Base-by-base conservation (phyloP, 2,888 invertebrate genomes). In the Phalangium opilio region DNA sequence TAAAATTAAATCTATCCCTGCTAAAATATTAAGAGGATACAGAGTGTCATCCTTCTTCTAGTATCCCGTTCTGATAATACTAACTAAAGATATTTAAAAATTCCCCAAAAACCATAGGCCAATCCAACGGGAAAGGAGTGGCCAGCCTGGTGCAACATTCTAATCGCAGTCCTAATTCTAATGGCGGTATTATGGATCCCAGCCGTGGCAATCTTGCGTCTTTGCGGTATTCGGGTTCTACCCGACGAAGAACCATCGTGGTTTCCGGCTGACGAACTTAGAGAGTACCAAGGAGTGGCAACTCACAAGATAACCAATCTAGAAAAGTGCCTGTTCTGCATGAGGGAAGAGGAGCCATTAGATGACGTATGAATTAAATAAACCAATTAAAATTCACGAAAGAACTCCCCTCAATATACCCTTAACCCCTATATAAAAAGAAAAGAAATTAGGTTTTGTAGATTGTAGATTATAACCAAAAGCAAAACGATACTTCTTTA, bases 171-270 rank as follows among this genome's bases (percentile, higher is more conserved):
- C 32, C 68, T 89, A 44, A 77, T 90, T 39, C 68, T 83, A 45
- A 77, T 81, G 5, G 85, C 87, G 0, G 81, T 85, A 44, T 67
- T 87, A 34, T 90, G 89, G 89, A 89, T 90, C 59, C 89, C 89
- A 0, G 73, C 73, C 19, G 74, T 84, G 44, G 87, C 86, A 19
- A 73, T 87, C 55, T 43, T 57, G 12, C 43, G 50, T 2, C 18
- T 47, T 2, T 42, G 34, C 20, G 83, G 83, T 49, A 73, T 82
- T 53, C 76, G 79, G 18, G 75, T 89, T 45, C 79, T 90, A 53
- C 83, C 85, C 44, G 86, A 87, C 61, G 82, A 84, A 50, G 86
- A 86, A 62, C 82, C 86, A 55, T 85, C 87, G 4, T 89, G 89
- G 89, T 90, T 89, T 65, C 89, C 89, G 0, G 81, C 82, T 0